phyloP scores from a whole-genome alignment of 2,888 invertebrate genomes.

The Eristalinus sepulchralis region DNA sequence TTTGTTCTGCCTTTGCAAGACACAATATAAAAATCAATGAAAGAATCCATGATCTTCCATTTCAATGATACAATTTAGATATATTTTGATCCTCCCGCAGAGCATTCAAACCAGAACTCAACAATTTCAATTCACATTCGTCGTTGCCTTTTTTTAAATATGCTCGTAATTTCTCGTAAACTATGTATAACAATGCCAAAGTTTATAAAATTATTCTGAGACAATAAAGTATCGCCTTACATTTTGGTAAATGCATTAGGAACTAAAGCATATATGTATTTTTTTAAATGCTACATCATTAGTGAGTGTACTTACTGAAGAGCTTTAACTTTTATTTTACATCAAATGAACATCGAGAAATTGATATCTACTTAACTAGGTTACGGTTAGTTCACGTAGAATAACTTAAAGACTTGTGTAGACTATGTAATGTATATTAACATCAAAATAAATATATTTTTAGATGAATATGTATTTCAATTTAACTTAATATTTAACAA shows the following conservation, averaged over 20 bases:
- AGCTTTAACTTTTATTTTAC: conserved; percentile 60
- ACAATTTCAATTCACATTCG: conserved; percentile 21
- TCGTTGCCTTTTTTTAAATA: conserved; percentile 56
- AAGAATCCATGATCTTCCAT: neutral
- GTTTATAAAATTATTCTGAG: conserved; percentile 63
- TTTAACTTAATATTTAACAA: conserved; percentile 23
- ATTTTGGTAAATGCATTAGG: conserved; percentile 27
- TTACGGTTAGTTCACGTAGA: neutral
- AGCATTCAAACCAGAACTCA: neutral
- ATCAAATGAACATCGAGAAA: conserved; percentile 15
- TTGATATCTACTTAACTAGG: neutral
- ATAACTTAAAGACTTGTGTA: conserved; percentile 57
- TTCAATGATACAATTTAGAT: too few species aligned
- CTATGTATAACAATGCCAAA: conserved; percentile 67
- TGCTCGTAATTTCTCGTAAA: conserved; percentile 57
- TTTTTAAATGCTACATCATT: neutral
- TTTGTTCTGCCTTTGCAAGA: neutral
- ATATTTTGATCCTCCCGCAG: neutral
- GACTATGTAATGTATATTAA: conserved; percentile 12
- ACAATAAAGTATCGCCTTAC: conserved; percentile 20
- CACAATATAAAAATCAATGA: neutral
- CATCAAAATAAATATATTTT: neutral
- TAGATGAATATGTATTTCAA: conserved; percentile 12
- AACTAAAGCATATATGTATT: neutral
- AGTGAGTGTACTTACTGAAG: conserved; percentile 24